phyloP scores from a whole-genome alignment of 2,113 vertebrate species.

The Corynorhinus townsendii region DNA sequence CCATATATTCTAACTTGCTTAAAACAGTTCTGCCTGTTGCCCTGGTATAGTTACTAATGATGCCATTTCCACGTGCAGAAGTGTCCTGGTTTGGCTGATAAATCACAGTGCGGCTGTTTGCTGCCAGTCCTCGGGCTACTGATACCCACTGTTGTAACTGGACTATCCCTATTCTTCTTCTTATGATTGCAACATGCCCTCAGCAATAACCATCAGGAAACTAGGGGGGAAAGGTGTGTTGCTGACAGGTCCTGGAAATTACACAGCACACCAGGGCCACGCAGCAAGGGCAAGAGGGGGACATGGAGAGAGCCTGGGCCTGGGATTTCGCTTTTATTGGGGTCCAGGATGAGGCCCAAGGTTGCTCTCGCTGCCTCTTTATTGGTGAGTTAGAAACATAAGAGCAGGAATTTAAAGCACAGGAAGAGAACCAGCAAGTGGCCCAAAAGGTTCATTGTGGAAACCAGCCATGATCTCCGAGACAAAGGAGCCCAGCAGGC shows the following conservation, averaged over 20 bases:
- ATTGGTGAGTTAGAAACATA: neutral
- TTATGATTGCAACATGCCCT: neutral
- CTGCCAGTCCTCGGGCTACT: neutral
- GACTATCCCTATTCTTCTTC: neutral
- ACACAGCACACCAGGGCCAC: neutral
- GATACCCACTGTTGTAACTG: neutral
- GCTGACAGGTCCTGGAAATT: neutral
- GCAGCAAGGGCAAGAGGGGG: neutral
- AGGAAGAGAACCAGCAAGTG: neutral
- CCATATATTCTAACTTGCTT: neutral
- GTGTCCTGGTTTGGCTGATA: neutral
- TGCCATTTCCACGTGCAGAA: neutral
- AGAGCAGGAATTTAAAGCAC: neutral
- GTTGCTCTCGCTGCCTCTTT: neutral
- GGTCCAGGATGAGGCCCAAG: neutral
- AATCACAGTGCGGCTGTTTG: neutral
- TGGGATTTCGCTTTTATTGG: neutral
- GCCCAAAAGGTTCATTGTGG: neutral
- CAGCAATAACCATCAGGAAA: neutral
- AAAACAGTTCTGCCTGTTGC: neutral
- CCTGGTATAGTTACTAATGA: neutral
- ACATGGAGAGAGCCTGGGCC: neutral
- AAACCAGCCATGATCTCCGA: neutral
- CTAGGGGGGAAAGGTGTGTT: neutral
- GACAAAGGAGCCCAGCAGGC: neutral